phyloP scores from a whole-genome alignment of 2,113 vertebrate species.

The Chaetops frenatus region DNA sequence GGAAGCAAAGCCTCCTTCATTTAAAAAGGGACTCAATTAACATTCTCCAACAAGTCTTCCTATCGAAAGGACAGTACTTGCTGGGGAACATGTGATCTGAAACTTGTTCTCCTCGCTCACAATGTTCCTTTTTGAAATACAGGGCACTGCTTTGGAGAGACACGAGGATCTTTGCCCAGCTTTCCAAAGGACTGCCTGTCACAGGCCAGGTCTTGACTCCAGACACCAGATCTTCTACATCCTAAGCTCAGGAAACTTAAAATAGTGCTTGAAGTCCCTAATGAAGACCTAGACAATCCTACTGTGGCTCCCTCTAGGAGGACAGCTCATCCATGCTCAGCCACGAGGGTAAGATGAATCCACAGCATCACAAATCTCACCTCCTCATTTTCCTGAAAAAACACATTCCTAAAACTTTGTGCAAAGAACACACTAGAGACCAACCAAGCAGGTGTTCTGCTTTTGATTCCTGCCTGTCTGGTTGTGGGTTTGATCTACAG shows the following conservation, averaged over 20 bases:
- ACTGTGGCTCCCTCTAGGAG: not conserved
- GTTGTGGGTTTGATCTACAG: not conserved
- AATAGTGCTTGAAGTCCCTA: not conserved
- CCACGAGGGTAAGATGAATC: not conserved
- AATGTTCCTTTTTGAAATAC: slow-evolving; percentile 7
- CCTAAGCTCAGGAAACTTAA: not conserved
- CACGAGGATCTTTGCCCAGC: not conserved
- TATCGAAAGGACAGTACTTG: slow-evolving; percentile 5
- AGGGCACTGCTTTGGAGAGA: not conserved
- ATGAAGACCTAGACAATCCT: not conserved
- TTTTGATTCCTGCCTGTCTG: not conserved
- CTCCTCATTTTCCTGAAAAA: not conserved
- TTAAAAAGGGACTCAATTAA: slow-evolving; percentile 46
- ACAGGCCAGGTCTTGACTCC: not conserved
- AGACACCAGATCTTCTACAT: not conserved
- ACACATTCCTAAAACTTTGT: not conserved
- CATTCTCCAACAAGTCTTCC: slow-evolving; percentile 44
- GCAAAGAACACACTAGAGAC: not conserved
- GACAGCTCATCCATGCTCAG: not conserved
- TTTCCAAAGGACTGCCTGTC: not conserved
- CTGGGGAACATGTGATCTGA: not conserved
- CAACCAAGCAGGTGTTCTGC: not conserved
- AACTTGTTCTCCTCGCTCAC: not conserved
- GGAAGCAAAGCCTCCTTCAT: slow-evolving; percentile 50
- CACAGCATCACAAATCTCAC: accelerated